Base-by-base conservation (phyloP, 2,113 vertebrate species). In the Cyphotilapia sp. region DNA sequence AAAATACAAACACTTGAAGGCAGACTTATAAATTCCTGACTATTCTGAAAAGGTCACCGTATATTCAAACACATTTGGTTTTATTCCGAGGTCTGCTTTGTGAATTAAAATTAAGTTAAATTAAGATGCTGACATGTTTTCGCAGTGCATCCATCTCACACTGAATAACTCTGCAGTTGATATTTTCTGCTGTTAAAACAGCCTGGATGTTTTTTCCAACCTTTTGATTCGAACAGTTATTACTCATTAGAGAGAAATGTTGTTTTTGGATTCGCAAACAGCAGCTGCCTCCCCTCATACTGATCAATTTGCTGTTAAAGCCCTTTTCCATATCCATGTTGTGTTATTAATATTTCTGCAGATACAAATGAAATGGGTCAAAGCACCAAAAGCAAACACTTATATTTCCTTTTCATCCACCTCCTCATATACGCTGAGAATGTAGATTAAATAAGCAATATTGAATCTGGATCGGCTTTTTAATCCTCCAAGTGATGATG, bases 361-460 rank as follows among this genome's bases (percentile, higher is more conserved):
- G 76, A 88, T 90, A 88, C 86, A 88, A 88, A 94, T 85, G 85
- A 92, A 91, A 61, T 33, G 16, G 88, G 90, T 90, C 91, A 91
- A 78, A 90, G 84, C 45, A 6, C 5, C 61, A 47, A 12, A 24
- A 87, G 57, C 74, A 83, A 90, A 84, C 69, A 82, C 11, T 6
- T 45, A 80, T 82, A 71, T 87, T 85, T 87, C 7, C 81, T 53
- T 90, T 92, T 91, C 47, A 85, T 90, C 80, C 81, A 40, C 47
- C 80, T 90, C 49, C 76, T 90, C 59, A 5, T 82, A 61, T 17
- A 84, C 22, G 5, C 45, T 16, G 4, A 63, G 10, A 45, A 63
- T 5, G 74, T 69, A 88, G 54, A 87, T 74, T 82, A 71, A 91
- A 92, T 85, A 13, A 81, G 31, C 12, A 19, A 13, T 35, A 82